Evolutionary conservation across 2,888 invertebrate genomes (phyloP).

Genomic region (Acronicta aceris): DNA sequence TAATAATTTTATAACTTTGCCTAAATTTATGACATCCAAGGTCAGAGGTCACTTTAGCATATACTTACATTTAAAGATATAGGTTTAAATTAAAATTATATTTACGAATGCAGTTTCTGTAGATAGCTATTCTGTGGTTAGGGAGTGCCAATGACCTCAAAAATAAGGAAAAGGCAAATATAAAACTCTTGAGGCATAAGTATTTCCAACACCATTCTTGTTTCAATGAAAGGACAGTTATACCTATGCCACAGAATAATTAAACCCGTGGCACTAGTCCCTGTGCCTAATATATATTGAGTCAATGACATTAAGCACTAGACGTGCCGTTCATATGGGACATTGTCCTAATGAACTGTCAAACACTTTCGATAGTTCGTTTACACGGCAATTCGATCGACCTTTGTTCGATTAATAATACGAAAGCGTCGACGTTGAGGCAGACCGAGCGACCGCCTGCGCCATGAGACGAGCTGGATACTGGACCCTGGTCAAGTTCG

Average conservation of each 20-base stretch:
- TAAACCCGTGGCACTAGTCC: not conserved
- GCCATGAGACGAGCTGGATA: too few species aligned
- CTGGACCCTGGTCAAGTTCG: too few species aligned
- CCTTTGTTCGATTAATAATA: not conserved
- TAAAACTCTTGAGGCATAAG: conserved; percentile 1
- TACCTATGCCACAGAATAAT: not conserved
- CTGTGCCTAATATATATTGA: not conserved
- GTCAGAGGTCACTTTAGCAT: too few species aligned
- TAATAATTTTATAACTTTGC: too few species aligned
- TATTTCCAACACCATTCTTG: conserved; percentile 2
- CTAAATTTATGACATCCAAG: too few species aligned
- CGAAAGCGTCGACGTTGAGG: not conserved
- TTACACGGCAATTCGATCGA: not conserved
- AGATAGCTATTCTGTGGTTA: not conserved
- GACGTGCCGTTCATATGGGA: too few species aligned
- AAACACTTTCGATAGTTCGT: not conserved
- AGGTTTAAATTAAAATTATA: not conserved
- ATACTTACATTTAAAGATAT: too few species aligned
- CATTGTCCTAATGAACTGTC: too few species aligned
- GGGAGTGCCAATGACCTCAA: conserved; percentile 9
- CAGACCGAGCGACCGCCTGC: too few species aligned
- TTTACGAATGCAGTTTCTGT: not conserved
- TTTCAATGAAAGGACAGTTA: conserved; percentile 24
- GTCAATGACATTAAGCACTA: not conserved
- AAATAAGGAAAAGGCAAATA: conserved; percentile 33